These are phyloP conservation scores for Hololepta plana DNA, from an alignment of 2,888 invertebrate species.

Conservation along the genomic window DNA sequence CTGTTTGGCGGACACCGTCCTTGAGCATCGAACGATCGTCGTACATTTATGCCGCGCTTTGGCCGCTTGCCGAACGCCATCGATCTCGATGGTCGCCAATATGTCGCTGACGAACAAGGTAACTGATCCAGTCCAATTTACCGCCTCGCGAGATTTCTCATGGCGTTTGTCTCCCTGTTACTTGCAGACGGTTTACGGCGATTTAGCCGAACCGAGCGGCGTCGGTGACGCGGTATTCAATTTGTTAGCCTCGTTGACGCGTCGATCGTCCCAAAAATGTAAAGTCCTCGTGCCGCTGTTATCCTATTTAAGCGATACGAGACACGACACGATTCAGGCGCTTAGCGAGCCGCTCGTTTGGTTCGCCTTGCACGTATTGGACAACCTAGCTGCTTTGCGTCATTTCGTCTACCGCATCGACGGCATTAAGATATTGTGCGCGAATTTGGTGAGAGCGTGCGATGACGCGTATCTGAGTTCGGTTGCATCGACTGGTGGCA, in stretches of 20 bases:
- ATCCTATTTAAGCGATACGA: slow-evolving; percentile 38
- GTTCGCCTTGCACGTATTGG: slow-evolving; percentile 63
- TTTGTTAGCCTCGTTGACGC: slow-evolving; percentile 58
- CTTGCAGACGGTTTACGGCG: too few species aligned
- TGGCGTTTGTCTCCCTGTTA: neutral
- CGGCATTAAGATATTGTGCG: slow-evolving; percentile 55
- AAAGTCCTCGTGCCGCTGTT: slow-evolving; percentile 63
- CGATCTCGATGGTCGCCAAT: slow-evolving; percentile 43
- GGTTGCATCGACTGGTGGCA: too few species aligned
- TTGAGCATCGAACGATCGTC: slow-evolving; percentile 62
- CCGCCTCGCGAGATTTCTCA: slow-evolving; percentile 1
- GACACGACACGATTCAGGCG: too few species aligned
- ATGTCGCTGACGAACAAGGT: slow-evolving; percentile 20
- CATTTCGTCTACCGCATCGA: slow-evolving; percentile 57
- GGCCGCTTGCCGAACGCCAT: slow-evolving; percentile 54
- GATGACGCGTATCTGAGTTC: too few species aligned
- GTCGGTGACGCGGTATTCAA: slow-evolving; percentile 80
- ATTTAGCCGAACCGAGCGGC: slow-evolving; percentile 44
- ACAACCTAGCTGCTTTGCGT: slow-evolving; percentile 53
- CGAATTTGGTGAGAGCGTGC: slow-evolving; percentile 59
- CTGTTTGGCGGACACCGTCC: slow-evolving; percentile 59
- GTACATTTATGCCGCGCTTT: slow-evolving; percentile 64
- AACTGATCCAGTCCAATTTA: slow-evolving; percentile 6
- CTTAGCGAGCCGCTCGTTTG: slow-evolving; percentile 76
- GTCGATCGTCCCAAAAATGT: slow-evolving; percentile 54